phyloP scores from a whole-genome alignment of 2,888 invertebrate species.

The Chrysolina oricalcia region DNA sequence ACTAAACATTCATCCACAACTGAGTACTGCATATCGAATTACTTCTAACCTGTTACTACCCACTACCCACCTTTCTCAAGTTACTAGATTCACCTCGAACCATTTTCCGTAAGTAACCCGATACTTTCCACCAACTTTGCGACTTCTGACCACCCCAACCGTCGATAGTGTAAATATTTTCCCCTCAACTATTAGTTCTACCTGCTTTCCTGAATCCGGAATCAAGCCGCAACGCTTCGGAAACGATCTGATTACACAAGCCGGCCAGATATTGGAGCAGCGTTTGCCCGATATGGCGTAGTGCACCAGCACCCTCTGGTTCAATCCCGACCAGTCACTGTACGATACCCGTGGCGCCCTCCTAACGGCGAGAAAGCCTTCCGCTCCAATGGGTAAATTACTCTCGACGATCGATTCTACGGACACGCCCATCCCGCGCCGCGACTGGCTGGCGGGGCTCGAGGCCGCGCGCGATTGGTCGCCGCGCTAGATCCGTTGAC shows the following conservation, averaged over 20 bases:
- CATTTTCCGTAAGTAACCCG: constrained; percentile 16
- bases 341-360: constrained; percentile 68
- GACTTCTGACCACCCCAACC: constrained; percentile 22
- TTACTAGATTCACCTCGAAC: neutral
- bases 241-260: constrained; percentile 48
- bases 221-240: constrained; percentile 32
- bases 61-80: neutral
- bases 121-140: constrained; percentile 26
- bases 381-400: constrained; percentile 70
- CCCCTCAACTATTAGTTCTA: constrained; percentile 9
- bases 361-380: constrained; percentile 68
- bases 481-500: constrained; percentile 58
- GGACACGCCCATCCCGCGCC: constrained; percentile 55
- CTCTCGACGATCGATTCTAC: constrained; percentile 60
- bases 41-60: neutral
- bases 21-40: neutral
- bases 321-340: constrained; percentile 53
- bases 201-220: constrained; percentile 24
- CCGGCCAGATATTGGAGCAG: constrained; percentile 16
- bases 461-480: constrained; percentile 55
- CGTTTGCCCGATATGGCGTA: constrained; percentile 40
- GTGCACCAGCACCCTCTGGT: constrained; percentile 59
- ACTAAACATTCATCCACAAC: too few relatives aligned
- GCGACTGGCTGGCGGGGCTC: constrained; percentile 55
- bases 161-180: neutral